Base-by-base conservation (phyloP, 2,888 invertebrate genomes). In the Parnassius apollo region DNA sequence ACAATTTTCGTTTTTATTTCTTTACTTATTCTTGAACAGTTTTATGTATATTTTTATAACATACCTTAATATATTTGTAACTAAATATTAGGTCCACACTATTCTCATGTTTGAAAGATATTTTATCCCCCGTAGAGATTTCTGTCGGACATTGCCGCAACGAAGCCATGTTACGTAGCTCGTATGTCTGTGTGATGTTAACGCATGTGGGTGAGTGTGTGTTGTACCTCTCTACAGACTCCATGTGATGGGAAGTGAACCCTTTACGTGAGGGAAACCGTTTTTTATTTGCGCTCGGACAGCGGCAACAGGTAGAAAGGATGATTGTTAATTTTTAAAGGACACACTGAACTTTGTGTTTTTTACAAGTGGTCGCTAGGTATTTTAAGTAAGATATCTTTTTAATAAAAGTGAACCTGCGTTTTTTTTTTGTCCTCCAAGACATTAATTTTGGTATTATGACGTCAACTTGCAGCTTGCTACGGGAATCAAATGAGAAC, bases 251-350 rank as follows among this genome's bases (percentile, higher is more conserved):
- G 93, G 93, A 92, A 93, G 91, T 92, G 88, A 93, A 93, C 92
- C 92, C 92, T 92, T 92, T 91, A 88, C 84, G 88, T 81, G 81
- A 86, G 82, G 82, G 89, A 88, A 88, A 88, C 88, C 82, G 86
- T 92, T 92, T 92, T 91, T 89, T 92, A 91, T 91, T 89, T 91
- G 92, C 89, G 85, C 85, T 91, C 87, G 92, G 91, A 88, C 89
- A 89, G 86, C 91, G 86, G 85, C 87, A 85, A 86, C 92, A 93
- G 93, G 93, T 93, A 91, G 86, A 88, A 88, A 90, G 86, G 88
- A 91, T 88, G 88, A 88, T 91, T 88, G 88, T 88, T 88, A 90
- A 88, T 90, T 91, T 91, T 91, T 91, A 85, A 86, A 86, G 88
- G 88, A 88, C 86, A 88, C 82, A 80, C 80, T 83, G 82, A 86